These are phyloP conservation scores for Tinamus guttatus DNA, from an alignment of 2,113 vertebrate species.

Conservation along the genomic window DNA sequence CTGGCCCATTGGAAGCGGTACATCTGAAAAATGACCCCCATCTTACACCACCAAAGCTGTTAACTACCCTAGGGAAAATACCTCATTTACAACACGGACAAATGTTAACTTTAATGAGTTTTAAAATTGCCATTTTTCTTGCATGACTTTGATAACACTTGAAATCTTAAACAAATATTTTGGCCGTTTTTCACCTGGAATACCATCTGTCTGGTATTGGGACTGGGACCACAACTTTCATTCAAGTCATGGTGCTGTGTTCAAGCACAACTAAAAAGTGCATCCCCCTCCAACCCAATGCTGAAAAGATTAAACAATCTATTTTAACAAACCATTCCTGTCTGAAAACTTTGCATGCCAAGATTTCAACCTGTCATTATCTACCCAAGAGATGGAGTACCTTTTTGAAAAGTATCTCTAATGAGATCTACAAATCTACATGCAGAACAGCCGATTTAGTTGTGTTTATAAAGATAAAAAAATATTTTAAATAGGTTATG, in stretches of 20 bases:
- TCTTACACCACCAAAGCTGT: constrained; percentile 76
- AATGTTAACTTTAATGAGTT: constrained; percentile 75
- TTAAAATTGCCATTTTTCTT: constrained; percentile 60
- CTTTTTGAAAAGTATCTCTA: constrained; percentile 77
- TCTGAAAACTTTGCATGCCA: constrained; percentile 71
- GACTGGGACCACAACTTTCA: not conserved
- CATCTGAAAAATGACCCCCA: constrained; percentile 81
- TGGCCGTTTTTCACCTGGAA: constrained; percentile 15
- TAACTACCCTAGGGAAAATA: constrained; percentile 76
- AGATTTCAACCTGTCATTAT: constrained; percentile 71
- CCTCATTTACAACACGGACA: constrained; percentile 72
- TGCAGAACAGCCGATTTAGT: constrained; percentile 74
- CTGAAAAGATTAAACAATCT: constrained; percentile 50
- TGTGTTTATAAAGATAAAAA: constrained; percentile 79
- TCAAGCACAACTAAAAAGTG: constrained; percentile 7
- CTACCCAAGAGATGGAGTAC: constrained; percentile 61
- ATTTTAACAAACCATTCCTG: constrained; percentile 34
- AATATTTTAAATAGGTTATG: constrained; percentile 76
- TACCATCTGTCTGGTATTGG: not conserved
- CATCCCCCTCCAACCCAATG: not conserved
- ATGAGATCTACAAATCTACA: constrained; percentile 79
- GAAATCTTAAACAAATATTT: constrained; percentile 30
- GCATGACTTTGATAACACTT: constrained; percentile 43
- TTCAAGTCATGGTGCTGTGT: not conserved
- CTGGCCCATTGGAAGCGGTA: constrained; percentile 63